Evolutionary conservation across 2,113 vertebrate species (phyloP), one percentile per base, ranked within the genome.

Genomic region (Mola mola): DNA sequence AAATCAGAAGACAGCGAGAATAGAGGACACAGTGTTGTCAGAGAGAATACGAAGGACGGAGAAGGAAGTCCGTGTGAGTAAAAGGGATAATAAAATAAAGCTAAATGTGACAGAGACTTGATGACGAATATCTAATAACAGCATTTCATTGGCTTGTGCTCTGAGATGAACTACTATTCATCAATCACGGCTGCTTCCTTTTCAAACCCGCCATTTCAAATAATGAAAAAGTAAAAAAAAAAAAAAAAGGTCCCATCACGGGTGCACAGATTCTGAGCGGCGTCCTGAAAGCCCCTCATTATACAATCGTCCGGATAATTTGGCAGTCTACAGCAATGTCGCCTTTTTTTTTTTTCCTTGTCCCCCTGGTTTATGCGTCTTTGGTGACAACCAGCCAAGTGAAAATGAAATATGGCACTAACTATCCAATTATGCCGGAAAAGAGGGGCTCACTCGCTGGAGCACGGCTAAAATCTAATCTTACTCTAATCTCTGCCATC

Each of bases 341-440:
- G n/a, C n/a, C n/a, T n/a, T n/a, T n/a, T n/a, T 5, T 16, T 25
- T 34, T 37, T 43, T 9, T 34, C 29, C 29, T 17, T n/a, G n/a
- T n/a, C 55, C 16, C 24, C 5, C 1, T 6, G 34, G 19, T 67
- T 69, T 51, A 21, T 56, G 62, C 21, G 24, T 67, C 61, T 70
- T 52, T 64, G 42, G 22, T 52, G 70, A 78, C 76, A 78, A 59
- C 13, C 1, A 4, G 61, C 40, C 66, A 64, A 36, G 69, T 66
- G 64, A 62, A 41, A 79, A 76, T 72, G 66, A 82, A 72, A 79
- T 51, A 66, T 55, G 22, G 33, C 42, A 43, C 44, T 66, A 79
- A 72, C 38, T 21, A 48, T 78, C 73, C 66, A 82, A 82, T 84
- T 75, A 86, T 69, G 51, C 70, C 33, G 53, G 59, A 48, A 42